phyloP scores from a whole-genome alignment of 1,140 invertebrate species.

The Diabrotica undecimpunctata region DNA sequence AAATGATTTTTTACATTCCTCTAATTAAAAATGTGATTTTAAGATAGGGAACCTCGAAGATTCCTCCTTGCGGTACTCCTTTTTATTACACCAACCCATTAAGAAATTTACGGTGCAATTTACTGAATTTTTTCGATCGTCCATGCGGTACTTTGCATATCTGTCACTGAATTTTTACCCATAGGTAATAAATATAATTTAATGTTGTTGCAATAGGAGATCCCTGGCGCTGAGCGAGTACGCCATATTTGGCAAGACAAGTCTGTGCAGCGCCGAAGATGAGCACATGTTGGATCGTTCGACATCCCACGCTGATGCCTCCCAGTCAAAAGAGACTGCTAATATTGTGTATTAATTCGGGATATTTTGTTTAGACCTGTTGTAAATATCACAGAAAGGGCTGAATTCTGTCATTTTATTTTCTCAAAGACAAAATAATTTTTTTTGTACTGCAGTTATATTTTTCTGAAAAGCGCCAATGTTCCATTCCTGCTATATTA shows the following conservation, averaged over 20 bases:
- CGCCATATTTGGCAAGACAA: conserved; percentile 36
- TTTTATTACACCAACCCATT: not conserved
- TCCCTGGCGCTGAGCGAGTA: conserved; percentile 31
- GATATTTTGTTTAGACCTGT: not conserved
- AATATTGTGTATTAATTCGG: conserved; percentile 13
- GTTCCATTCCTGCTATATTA: too few species aligned
- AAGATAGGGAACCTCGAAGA: too few species aligned
- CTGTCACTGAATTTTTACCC: conserved; percentile 27
- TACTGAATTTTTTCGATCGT: conserved; percentile 1
- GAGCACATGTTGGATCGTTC: conserved; percentile 22
- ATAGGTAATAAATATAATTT: conserved; percentile 37
- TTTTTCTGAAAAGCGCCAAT: too few species aligned
- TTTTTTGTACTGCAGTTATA: too few species aligned
- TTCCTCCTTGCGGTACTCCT: too few species aligned
- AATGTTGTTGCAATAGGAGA: conserved; percentile 38
- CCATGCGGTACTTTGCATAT: conserved; percentile 14
- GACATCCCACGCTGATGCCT: conserved; percentile 27
- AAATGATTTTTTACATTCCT: too few species aligned
- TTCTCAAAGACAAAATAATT: too few species aligned
- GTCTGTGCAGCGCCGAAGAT: conserved; percentile 29
- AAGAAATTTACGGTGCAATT: not conserved
- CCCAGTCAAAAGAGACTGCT: conserved; percentile 17
- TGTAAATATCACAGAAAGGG: not conserved
- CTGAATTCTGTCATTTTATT: too few species aligned
- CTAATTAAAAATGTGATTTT: too few species aligned